These are phyloP conservation scores for Ptychadena robeensis DNA, from an alignment of 2,797 vertebrate genomes.

Conservation along the genomic window DNA sequence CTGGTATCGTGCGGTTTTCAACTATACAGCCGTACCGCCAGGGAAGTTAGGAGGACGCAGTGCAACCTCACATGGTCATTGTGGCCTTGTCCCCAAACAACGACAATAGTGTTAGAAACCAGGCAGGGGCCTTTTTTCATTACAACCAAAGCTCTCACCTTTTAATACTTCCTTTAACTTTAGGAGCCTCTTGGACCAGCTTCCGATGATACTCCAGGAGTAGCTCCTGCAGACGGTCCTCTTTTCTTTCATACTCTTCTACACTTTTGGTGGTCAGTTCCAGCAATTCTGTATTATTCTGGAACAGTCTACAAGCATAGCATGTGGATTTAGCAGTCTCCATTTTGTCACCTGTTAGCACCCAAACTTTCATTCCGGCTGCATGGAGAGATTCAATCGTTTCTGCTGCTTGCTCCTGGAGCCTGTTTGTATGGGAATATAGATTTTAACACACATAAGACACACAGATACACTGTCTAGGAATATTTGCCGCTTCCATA, in stretches of 20 bases:
- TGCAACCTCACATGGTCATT: too few species aligned
- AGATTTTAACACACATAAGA: too few species aligned
- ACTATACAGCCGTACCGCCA: too few species aligned
- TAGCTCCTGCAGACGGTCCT: constrained; percentile 87
- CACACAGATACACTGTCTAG: too few species aligned
- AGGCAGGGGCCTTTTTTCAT: too few species aligned
- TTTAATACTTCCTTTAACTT: constrained; percentile 76
- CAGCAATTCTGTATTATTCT: constrained; percentile 89
- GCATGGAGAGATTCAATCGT: constrained; percentile 93
- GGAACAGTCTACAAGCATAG: constrained; percentile 93
- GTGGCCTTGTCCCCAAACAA: too few species aligned
- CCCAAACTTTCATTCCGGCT: constrained; percentile 96
- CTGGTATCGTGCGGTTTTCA: too few species aligned
- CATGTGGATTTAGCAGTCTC: constrained; percentile 97
- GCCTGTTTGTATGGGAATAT: constrained; percentile 69
- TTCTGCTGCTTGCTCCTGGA: constrained; percentile 93
- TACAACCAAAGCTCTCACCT: constrained; percentile 73
- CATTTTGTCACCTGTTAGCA: constrained; percentile 97
- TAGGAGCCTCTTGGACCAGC: constrained; percentile 84
- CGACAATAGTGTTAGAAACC: too few species aligned
- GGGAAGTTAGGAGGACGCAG: too few species aligned
- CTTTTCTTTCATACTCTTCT: constrained; percentile 79
- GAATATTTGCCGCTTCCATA: too few species aligned
- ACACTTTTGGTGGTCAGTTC: constrained; percentile 86
- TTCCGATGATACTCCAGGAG: constrained; percentile 89